These are phyloP conservation scores for Elgaria multicarinata DNA, from an alignment of 2,113 vertebrate species.

Conservation along the genomic window DNA sequence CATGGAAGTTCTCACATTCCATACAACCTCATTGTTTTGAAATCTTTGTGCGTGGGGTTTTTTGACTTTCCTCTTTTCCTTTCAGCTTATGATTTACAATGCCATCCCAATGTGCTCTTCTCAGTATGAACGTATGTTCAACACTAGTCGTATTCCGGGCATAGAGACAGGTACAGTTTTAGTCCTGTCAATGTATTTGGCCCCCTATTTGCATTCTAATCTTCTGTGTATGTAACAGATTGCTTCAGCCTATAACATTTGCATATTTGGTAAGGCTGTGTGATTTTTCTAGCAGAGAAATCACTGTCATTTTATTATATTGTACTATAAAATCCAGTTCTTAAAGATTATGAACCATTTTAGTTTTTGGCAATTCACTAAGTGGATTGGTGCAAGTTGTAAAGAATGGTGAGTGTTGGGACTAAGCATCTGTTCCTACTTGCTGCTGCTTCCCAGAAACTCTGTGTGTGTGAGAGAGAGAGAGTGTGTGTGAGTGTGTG, in stretches of 20 bases:
- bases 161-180: constrained; percentile 58
- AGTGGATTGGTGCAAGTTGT: neutral
- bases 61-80: constrained; percentile 54
- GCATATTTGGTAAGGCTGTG: constrained; percentile 3
- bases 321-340: neutral
- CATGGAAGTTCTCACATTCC: constrained; percentile 1
- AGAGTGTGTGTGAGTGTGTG: no score
- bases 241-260: neutral
- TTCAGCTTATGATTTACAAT: constrained; percentile 58
- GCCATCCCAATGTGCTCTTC: constrained; percentile 47
- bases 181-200: constrained; percentile 40
- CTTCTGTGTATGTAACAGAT: neutral
- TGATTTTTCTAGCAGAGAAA: constrained; percentile 7
- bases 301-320: neutral
- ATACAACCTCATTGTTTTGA: constrained; percentile 2
- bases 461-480: no score
- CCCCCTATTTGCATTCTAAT: constrained; percentile 10
- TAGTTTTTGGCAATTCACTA: neutral
- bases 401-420: neutral
- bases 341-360: constrained; percentile 9
- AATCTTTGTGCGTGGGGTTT: constrained; percentile 17
- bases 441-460: neutral
- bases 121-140: constrained; percentile 60
- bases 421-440: neutral
- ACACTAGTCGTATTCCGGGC: constrained; percentile 49